phyloP scores from a whole-genome alignment of 2,888 invertebrate species.

The Melanophora roralis region DNA sequence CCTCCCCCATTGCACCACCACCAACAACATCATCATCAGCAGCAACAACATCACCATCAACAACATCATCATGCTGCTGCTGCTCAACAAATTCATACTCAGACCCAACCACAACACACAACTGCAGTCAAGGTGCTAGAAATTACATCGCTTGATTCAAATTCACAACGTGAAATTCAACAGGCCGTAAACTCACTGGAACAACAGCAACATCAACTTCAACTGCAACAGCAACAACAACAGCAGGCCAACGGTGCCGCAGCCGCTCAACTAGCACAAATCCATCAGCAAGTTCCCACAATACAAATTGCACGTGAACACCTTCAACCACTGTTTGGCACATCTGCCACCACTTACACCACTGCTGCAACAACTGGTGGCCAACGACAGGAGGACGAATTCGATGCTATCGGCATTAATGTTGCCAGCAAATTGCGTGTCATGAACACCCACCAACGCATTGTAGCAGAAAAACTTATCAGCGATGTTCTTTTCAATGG shows the following conservation, averaged over 20 bases:
- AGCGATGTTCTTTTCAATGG: conserved; percentile 76
- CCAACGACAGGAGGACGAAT: conserved; percentile 72
- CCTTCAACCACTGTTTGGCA: conserved; percentile 73
- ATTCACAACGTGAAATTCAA: conserved; percentile 75
- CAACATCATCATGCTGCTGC: conserved; percentile 56
- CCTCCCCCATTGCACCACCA: conserved; percentile 50
- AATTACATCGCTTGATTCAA: conserved; percentile 74
- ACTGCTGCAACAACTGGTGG: conserved; percentile 65
- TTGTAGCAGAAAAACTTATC: conserved; percentile 75
- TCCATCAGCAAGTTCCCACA: conserved; percentile 73
- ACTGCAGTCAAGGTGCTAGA: conserved; percentile 74
- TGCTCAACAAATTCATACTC: conserved; percentile 60
- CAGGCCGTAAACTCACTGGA: conserved; percentile 75
- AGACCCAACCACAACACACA: conserved; percentile 65
- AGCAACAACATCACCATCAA: conserved; percentile 64
- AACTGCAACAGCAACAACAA: conserved; percentile 71
- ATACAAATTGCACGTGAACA: conserved; percentile 75
- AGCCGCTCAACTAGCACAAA: conserved; percentile 66
- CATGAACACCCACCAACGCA: conserved; percentile 75
- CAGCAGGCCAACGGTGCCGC: conserved; percentile 61
- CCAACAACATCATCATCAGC: conserved; percentile 61
- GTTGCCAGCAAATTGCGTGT: conserved; percentile 74
- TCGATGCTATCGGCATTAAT: conserved; percentile 75
- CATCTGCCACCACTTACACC: conserved; percentile 69
- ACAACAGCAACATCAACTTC: conserved; percentile 74